These are phyloP conservation scores for Girardia tigrina DNA, from an alignment of 2,888 invertebrate species.

Conservation along the genomic window DNA sequence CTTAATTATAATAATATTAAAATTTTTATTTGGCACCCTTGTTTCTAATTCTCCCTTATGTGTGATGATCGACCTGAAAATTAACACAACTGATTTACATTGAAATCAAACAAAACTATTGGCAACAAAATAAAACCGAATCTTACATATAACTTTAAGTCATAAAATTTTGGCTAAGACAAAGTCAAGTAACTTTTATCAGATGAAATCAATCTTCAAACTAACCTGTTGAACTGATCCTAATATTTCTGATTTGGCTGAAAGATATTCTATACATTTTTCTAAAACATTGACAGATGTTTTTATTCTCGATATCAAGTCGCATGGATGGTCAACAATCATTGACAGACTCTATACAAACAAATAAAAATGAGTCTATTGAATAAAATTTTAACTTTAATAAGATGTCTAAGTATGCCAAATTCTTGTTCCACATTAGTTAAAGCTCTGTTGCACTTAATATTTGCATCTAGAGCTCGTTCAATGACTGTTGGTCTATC, in stretches of 20 bases:
- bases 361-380: neutral
- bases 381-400: neutral
- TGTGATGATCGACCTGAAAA: no score
- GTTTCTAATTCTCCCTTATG: no score
- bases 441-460: neutral
- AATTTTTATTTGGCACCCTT: neutral
- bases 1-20: no score
- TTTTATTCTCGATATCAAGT: neutral
- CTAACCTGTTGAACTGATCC: neutral
- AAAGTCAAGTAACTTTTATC: no score
- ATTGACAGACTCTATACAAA: neutral
- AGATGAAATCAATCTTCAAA: no score
- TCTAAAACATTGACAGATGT: neutral
- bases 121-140: no score
- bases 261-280: conserved; percentile 4
- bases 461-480: neutral
- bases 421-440: conserved; percentile 9
- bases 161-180: no score
- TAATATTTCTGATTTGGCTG: conserved; percentile 9
- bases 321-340: conserved; percentile 1
- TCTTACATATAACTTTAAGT: no score
- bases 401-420: neutral
- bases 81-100: no score
- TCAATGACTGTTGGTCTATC: neutral
- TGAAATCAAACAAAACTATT: no score